A percentile compares a stretch with the other conserved stretches of the same genome.
phyloP scores from a whole-genome alignment of 2,888 invertebrate species.

The Pecten maximus region DNA sequence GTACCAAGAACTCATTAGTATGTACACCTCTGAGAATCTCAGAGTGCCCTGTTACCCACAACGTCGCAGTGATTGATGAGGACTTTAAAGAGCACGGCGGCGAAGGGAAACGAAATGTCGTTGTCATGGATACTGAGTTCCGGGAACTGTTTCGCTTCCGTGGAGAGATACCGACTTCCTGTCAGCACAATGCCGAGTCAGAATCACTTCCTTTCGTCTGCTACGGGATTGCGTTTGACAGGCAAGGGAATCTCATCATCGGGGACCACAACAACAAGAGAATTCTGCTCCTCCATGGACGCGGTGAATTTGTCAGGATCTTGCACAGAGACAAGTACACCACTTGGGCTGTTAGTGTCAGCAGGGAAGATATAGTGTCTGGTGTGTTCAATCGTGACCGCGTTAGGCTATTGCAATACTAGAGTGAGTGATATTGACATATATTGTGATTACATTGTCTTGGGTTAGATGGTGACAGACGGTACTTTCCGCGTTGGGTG shows the following conservation, averaged over 20 bases:
- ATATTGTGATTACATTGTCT: no score
- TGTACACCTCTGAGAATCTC: not conserved
- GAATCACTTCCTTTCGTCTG: not conserved
- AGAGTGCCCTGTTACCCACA: not conserved
- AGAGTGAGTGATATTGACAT: not conserved
- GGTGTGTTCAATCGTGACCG: not conserved
- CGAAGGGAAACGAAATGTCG: not conserved
- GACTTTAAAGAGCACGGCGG: not conserved
- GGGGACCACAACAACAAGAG: not conserved
- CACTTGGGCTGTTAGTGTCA: not conserved
- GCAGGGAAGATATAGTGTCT: not conserved
- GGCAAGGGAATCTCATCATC: not conserved
- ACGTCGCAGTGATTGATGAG: not conserved
- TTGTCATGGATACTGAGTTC: slow-evolving; percentile 9
- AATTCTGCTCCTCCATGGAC: not conserved
- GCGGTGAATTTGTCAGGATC: not conserved
- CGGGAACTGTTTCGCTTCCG: not conserved
- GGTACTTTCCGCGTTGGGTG: no score
- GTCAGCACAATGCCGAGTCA: not conserved
- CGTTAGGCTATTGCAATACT: not conserved
- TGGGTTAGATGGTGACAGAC: no score
- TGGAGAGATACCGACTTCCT: not conserved
- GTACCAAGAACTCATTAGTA: not conserved
- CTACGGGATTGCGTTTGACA: not conserved
- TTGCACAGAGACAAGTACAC: not conserved